Base-by-base conservation (phyloP, 1,140 invertebrate species). In the Steinernema feltiae region DNA sequence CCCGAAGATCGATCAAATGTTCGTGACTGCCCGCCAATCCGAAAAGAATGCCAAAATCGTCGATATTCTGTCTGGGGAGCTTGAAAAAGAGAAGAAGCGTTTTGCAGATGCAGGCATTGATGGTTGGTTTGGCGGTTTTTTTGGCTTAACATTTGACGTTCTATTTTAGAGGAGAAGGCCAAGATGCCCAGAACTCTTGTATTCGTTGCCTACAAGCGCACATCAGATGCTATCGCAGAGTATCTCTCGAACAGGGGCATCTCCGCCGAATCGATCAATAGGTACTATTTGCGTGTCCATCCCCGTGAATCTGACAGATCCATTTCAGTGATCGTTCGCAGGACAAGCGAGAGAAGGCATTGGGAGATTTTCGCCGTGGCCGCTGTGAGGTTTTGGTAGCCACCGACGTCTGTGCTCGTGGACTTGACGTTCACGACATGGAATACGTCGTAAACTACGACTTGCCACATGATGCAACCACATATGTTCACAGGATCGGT, bases 401-500 rank as follows among this genome's bases (percentile, higher is more conserved):
- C 24, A 63, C 53, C 2, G 53, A 63, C 24, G 53, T 63, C 2
- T 63, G 53, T 27, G 53, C 53, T 21, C 15, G 53, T n/a, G 53
- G 53, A 63, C 86, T 30, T 86, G 93, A 94, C 86, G 94, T 94
- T 63, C 91, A 91, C 69, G 91, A 91, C 72, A 92, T 95, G 0
- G 89, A 91, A 70, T 92, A 94, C 82, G 95, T 97, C 0, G 91
- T 98, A 1, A 97, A 97, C 86, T 97, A 91, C 84, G 94, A 97
- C 86, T 84, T 97, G 78, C 94, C 95, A 0, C 69, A 78, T 2
- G 89, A 89, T 30, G 92, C 96, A 75, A 93, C 95, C 77, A 93
- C 95, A 75, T 98, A 98, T 85, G 93, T 97, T 1, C 95, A 98
- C 88, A 89, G 95, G 63, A 97, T 97, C 83, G 95, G 95, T 0